Base-by-base conservation (phyloP, 2,888 invertebrate species). In the Argynnis bischoffii region DNA sequence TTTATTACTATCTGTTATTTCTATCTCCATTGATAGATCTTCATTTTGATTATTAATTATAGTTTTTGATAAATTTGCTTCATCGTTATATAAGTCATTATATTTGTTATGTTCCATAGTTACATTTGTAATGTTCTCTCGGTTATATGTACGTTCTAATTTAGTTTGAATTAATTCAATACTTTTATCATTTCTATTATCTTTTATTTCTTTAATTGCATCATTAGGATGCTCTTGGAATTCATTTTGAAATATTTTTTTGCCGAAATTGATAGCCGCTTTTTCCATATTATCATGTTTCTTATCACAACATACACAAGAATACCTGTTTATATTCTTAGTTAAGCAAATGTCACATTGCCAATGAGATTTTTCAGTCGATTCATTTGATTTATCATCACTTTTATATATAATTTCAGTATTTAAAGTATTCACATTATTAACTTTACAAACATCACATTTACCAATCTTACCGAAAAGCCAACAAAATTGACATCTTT, bases 271-370 rank as follows among this genome's bases (percentile, higher is more conserved):
- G 8, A 41, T 8, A 41, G 18, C 4, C 8, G 41, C 16, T 41
- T 35, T 61, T 18, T 61, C 18, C 1, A 6, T 61, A 53, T 35
- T 47, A 68, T 67, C 48, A 59, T 75, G 66, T 31, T 63, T 69
- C 11, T 72, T 75, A 50, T 64, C 86, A 78, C 88, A 89, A 69
- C 86, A 88, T 8, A 71, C 60, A 64, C 88, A 88, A 46, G 68
- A 72, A 3, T 74, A 64, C 71, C 78, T 82, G 15, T 82, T 66
- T 18, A 26, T 51, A 47, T 82, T 87, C 14, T 67, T 73, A 3
- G 80, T 81, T 5, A 86, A 74, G 65, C 87, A 89, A 65, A 85
- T 69, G 53, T 75, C 69, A 64, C 88, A 87, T 70, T 81, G 74
- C 89, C 88, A 88, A 72, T 76, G 77, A 35, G 18, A 31, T 57